These are phyloP conservation scores for Acronicta leporina DNA, from an alignment of 2,888 invertebrate genomes.

Conservation along the genomic window DNA sequence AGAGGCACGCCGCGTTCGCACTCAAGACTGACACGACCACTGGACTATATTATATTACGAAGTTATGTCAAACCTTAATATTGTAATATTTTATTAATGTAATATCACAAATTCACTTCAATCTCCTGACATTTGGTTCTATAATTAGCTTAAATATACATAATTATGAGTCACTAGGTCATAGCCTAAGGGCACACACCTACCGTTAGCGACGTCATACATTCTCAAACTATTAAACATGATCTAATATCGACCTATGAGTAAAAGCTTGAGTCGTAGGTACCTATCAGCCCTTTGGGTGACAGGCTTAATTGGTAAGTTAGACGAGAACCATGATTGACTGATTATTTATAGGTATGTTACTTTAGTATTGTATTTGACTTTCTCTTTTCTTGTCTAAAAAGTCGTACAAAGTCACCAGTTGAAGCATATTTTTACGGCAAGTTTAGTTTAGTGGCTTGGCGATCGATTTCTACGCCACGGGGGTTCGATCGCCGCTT, in stretches of 20 bases:
- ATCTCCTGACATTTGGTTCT: constrained; percentile 26
- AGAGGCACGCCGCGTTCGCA: no score
- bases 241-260: constrained; percentile 61
- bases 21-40: no score
- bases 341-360: neutral
- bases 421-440: no score
- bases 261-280: constrained; percentile 35
- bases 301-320: constrained; percentile 18
- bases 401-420: no score
- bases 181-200: constrained; percentile 28
- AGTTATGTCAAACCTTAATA: no score
- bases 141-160: constrained; percentile 27
- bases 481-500: no score
- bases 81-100: no score
- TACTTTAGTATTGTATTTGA: neutral
- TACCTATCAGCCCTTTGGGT: no score
- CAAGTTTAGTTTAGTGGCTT: no score
- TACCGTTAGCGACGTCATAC: constrained; percentile 29
- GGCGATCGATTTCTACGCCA: no score
- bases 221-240: constrained; percentile 31
- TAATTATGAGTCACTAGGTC: constrained; percentile 34
- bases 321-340: neutral
- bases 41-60: no score
- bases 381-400: neutral
- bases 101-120: constrained; percentile 18